A percentile compares a stretch with the other conserved stretches of the same genome.
Evolutionary conservation across 2,113 vertebrate species (phyloP).

Genomic region (Xiphophorus hellerii): DNA sequence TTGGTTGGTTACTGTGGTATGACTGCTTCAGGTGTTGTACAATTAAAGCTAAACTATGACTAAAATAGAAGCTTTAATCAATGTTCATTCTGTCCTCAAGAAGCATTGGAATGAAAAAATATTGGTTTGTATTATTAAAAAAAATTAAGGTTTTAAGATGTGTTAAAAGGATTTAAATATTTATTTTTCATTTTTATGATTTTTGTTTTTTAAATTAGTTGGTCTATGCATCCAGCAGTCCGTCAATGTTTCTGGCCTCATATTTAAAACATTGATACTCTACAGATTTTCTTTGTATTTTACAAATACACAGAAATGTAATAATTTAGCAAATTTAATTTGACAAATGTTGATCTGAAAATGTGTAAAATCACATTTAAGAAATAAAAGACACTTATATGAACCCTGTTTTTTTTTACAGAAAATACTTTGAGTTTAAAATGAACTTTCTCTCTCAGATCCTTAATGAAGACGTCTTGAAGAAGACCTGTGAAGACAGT

Average conservation of each 20-base stretch:
- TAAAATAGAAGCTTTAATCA: neutral
- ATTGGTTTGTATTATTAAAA: neutral
- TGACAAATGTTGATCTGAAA: neutral
- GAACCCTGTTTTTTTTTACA: neutral
- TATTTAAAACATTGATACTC: no score
- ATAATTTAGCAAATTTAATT: neutral
- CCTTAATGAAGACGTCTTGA: conserved; percentile 84
- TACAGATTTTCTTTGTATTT: no score
- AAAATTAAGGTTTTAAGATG: neutral
- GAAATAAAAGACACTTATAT: no score
- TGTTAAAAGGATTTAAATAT: no score
- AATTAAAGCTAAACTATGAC: no score
- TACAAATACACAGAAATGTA: neutral
- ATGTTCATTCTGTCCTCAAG: neutral
- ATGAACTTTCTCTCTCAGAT: conserved; percentile 78
- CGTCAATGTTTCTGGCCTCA: no score
- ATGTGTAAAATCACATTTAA: neutral
- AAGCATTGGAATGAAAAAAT: neutral
- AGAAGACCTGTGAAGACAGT: conserved; percentile 90
- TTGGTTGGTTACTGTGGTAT: neutral
- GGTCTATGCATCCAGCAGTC: no score
- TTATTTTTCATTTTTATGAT: no score
- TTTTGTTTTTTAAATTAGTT: no score
- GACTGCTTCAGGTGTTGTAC: neutral
- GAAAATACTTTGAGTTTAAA: neutral